Evolutionary conservation across 2,113 vertebrate species (phyloP), one percentile per base, ranked within the genome.

Genomic region (Galbula dea): DNA sequence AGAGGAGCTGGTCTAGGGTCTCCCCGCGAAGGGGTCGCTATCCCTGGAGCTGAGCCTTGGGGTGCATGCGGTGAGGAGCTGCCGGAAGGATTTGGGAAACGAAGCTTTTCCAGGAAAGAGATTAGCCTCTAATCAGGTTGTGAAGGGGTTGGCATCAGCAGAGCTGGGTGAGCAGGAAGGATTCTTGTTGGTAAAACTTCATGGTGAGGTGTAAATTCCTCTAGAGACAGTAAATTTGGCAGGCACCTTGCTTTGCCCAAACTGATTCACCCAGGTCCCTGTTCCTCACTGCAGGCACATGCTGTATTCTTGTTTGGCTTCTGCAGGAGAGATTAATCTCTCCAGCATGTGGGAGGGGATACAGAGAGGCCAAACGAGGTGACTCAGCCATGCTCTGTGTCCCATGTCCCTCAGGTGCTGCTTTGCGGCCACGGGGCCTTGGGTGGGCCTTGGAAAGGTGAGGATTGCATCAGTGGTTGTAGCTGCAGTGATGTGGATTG

Each of bases 201-300:
- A 1, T 1, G 4, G 37, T 0, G 69, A 72, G 61, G 46, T 30
- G 12, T 45, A 29, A 75, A 67, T 55, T 62, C 74, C 82, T 68
- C 19, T 1, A 1, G 61, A 14, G 71, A 29, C 2, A 5, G 52
- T 5, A 2, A 15, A 6, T 51, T 78, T 7, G 45, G 12, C 34
- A 4, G 39, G 3, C 45, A 3, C 52, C 34, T 32, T 10, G 15
- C 12, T 63, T 18, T 72, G 82, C 58, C 71, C 62, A 0, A 3
- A 4, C 2, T 8, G 4, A 15, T 3, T 45, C 34, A 0, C 43
- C 0, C 0, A 7, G 48, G 0, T 2, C 6, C 0, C 6, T 1
- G 0, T 6, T 57, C 34, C 55, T 27, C 4, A 0, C 1, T 2
- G 7, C 16, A 6, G 13, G 6, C 7, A 2, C 14, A 2, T 0